Evolutionary conservation across 2,113 vertebrate species (phyloP).

Genomic region (Dissostichus mawsoni): DNA sequence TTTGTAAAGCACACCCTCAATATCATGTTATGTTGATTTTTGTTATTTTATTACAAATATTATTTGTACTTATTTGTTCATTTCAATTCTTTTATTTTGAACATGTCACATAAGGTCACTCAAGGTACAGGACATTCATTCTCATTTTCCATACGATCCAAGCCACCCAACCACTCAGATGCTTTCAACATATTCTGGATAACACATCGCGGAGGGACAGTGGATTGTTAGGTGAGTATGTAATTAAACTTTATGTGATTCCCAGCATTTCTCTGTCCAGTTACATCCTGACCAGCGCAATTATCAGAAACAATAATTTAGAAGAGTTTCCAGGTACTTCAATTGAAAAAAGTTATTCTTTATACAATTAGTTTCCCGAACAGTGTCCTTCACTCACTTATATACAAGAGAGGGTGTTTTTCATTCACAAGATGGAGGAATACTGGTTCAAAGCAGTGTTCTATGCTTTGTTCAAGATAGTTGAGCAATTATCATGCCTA

Average conservation of each 20-base stretch:
- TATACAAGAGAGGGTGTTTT: too few relatives aligned
- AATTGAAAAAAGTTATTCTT: not conserved
- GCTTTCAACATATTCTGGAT: slow-evolving; percentile 73
- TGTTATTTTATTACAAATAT: slow-evolving; percentile 58
- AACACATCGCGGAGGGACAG: slow-evolving; percentile 1
- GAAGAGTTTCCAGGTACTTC: not conserved
- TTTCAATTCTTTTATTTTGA: slow-evolving; percentile 89
- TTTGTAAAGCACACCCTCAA: slow-evolving; percentile 84
- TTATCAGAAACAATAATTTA: not conserved
- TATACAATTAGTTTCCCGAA: too few relatives aligned
- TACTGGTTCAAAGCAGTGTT: too few relatives aligned
- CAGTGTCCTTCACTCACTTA: too few relatives aligned
- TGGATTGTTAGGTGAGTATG: slow-evolving; percentile 61
- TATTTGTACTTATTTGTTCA: slow-evolving; percentile 84
- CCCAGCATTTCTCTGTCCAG: too few relatives aligned
- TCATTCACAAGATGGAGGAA: too few relatives aligned
- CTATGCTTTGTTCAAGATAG: too few relatives aligned
- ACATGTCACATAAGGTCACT: slow-evolving; percentile 88
- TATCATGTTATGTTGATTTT: slow-evolving; percentile 29
- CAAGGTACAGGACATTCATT: slow-evolving; percentile 88
- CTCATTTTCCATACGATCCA: slow-evolving; percentile 86
- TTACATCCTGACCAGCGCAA: not conserved
- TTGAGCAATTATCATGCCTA: too few relatives aligned
- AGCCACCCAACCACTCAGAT: slow-evolving; percentile 77
- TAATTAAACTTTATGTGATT: not conserved